A percentile compares a stretch with the other conserved stretches of the same genome.
Evolutionary conservation across 2,797 vertebrate genomes (phyloP).

Genomic region (Knipowitschia caucasica): DNA sequence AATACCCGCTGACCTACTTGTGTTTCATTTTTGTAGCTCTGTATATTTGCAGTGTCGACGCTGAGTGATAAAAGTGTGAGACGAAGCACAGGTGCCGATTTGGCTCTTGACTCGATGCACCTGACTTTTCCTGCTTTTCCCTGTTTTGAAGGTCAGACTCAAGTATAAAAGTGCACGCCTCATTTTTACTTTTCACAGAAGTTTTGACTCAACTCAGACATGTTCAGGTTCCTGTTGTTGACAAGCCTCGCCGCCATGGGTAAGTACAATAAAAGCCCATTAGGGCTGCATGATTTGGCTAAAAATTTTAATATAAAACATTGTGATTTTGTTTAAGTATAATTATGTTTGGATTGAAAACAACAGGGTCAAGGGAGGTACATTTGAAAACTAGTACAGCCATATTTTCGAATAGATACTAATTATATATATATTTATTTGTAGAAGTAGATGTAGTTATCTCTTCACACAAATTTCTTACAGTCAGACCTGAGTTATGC

Average conservation of each 20-base stretch:
- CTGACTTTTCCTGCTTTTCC: conserved; percentile 10
- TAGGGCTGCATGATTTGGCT: no score
- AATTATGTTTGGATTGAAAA: no score
- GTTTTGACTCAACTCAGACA: conserved; percentile 37
- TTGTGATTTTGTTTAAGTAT: not conserved
- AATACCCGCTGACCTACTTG: conserved; percentile 2
- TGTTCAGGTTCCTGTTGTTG: conserved; percentile 63
- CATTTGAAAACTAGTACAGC: no score
- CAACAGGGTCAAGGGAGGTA: no score
- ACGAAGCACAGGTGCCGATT: conserved; percentile 49
- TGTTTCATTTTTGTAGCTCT: not conserved
- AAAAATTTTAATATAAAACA: not conserved
- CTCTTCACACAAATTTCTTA: no score
- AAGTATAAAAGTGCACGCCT: conserved; percentile 50
- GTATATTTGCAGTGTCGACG: conserved; percentile 24
- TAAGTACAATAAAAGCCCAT: conserved; percentile 47
- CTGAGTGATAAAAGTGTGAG: conserved; percentile 47
- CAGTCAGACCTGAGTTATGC: no score
- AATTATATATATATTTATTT: no score
- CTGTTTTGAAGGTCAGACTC: conserved; percentile 30
- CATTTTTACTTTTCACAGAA: conserved; percentile 9
- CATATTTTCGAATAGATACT: no score
- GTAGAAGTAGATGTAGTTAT: no score
- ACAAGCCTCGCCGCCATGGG: conserved; percentile 59
- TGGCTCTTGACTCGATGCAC: conserved; percentile 19